Base-by-base conservation (phyloP, 92 coral and sea anemone species). In the Parazoanthus atlanticus region DNA sequence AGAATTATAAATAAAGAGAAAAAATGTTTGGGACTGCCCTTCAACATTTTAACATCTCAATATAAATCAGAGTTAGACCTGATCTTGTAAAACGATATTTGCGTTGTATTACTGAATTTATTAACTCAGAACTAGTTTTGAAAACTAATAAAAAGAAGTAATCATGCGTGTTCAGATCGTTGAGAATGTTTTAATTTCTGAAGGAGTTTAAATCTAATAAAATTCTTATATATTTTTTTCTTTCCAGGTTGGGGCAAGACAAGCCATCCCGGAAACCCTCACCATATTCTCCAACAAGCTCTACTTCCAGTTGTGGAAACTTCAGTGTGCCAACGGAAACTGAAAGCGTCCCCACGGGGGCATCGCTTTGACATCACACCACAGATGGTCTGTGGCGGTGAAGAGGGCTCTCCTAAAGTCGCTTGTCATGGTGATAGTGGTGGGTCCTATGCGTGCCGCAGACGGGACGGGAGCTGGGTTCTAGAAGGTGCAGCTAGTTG, bases 391-490 rank as follows among this genome's bases (percentile, higher is more conserved):
- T 90, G 93, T 36, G 93, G 93, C 16, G 93, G 93, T 9, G 80
- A 86, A 69, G 78, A 81, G 72, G 86, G 85, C n/a, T 80, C 90
- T 0, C 78, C 80, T 17, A 80, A 81, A 46, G 25, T 79, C 71
- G 90, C 88, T 33, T 90, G 93, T 19, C 90, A 90, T 31, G 93
- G 93, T 74, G 93, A 90, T 31, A 86, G 90, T 33, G 93, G 93
- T 6, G 93, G 93, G 5, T 90, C 93, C 10, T 90, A 75, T 33
- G 93, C 86, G 34, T 90, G 93, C 65, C 66, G 84, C 43, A 87
- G 85, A 23, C 73, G 28, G 31, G 84, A 58, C 49, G 90, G 90
- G 61, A 74, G 89, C 88, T 90, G 93, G 93, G 90, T 80, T 38
- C 64, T 90, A 52, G 88, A 90, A 36, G 93, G 93, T 8, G 93